Conservation (phyloP, 2,113 vertebrate species). For the human region DNA sequence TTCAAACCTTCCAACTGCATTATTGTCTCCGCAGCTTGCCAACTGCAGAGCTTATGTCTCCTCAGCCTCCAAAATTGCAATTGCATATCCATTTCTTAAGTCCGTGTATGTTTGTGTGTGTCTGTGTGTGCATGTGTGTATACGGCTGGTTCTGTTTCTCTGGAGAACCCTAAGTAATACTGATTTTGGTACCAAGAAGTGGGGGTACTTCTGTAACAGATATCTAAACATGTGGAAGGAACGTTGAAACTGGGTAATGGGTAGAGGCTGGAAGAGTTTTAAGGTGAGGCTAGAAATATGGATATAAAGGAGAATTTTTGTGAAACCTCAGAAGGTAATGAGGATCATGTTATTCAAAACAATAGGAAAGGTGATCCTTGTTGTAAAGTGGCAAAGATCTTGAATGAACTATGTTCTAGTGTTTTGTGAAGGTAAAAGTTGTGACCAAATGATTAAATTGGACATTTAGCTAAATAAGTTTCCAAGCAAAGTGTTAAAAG, state of each 20-base stretch:
- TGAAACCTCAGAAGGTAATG: neutral
- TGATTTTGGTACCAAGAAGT: neutral
- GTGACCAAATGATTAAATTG: neutral
- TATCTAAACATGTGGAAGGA: neutral
- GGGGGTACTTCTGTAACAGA: neutral
- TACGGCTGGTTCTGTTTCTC: neutral
- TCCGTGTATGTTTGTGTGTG: neutral
- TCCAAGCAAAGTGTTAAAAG: neutral
- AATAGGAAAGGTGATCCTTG: neutral
- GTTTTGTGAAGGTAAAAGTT: neutral
- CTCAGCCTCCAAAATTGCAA: neutral
- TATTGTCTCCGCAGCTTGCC: neutral
- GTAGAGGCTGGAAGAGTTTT: neutral
- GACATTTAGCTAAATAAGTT: neutral
- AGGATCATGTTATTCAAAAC: neutral
- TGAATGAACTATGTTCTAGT: neutral
- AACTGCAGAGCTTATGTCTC: neutral
- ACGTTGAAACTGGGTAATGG: neutral
- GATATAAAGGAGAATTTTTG: neutral
- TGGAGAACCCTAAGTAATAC: neutral
- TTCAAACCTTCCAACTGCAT: neutral
- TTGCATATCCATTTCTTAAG: neutral
- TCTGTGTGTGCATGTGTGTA: neutral
- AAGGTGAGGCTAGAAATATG: neutral
- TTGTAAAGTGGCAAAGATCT: neutral